These are phyloP conservation scores for Antedon bifida DNA, from an alignment of 35 echinoderm and acorn worm genomes.

Conservation along the genomic window DNA sequence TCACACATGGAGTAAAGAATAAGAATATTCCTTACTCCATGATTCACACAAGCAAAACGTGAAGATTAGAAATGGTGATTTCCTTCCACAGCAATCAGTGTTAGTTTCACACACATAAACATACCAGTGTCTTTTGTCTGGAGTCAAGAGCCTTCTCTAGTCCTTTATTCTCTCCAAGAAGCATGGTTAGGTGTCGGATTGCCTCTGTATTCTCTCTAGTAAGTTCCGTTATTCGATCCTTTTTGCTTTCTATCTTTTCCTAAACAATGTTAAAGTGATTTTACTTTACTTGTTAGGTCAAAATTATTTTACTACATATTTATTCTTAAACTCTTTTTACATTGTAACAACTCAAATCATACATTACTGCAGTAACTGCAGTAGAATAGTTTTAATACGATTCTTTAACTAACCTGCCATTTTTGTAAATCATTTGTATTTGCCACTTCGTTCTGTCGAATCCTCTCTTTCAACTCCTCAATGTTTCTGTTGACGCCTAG, in stretches of 20 bases:
- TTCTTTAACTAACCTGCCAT: slow-evolving; percentile 68
- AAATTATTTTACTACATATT: no score
- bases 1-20: no score
- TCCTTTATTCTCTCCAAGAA: slow-evolving; percentile 70
- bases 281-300: no score
- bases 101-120: neutral
- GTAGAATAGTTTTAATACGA: no score
- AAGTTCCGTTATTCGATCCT: slow-evolving; percentile 72
- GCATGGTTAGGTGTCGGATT: slow-evolving; percentile 60
- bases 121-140: slow-evolving; percentile 83
- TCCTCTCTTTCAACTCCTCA: slow-evolving; percentile 91
- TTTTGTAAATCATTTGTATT: slow-evolving; percentile 65
- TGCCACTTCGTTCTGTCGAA: slow-evolving; percentile 52
- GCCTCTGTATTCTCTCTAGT: slow-evolving; percentile 70
- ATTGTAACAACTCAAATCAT: no score
- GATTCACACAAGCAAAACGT: no score
- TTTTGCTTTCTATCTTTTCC: slow-evolving; percentile 73
- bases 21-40: no score
- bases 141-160: slow-evolving; percentile 80
- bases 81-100: neutral
- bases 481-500: slow-evolving; percentile 89
- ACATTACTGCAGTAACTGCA: no score
- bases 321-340: no score
- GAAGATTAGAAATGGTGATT: no score
- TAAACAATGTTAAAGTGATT: slow-evolving; percentile 6